Conservation (phyloP, 2,113 vertebrate species). For the Boleophthalmus pectinirostris region DNA sequence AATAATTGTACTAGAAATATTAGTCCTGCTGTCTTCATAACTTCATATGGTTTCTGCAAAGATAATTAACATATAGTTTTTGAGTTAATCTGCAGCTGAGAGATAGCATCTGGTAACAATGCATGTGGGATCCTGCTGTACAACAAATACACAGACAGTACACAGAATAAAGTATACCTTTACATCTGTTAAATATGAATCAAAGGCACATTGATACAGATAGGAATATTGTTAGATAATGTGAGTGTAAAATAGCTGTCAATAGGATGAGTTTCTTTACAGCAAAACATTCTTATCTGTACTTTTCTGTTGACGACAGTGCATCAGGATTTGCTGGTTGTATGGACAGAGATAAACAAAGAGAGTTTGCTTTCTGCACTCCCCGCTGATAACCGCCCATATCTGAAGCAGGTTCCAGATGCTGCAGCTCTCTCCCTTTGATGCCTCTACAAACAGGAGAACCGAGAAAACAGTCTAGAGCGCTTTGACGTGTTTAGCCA, state of each 20-base stretch:
- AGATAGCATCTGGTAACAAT: too few species aligned
- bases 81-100: too few species aligned
- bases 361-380: conserved; percentile 36
- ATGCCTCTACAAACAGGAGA: conserved; percentile 63
- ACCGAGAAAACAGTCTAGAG: conserved; percentile 57
- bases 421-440: conserved; percentile 53
- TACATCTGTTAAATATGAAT: too few species aligned
- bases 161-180: too few species aligned
- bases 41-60: too few species aligned
- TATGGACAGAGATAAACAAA: conserved; percentile 39
- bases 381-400: conserved; percentile 49
- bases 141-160: too few species aligned
- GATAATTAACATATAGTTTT: too few species aligned
- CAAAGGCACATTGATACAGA: not conserved
- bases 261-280: not conserved
- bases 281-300: conserved; percentile 5
- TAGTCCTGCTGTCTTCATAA: too few species aligned
- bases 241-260: not conserved
- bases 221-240: not conserved
- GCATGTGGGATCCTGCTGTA: too few species aligned
- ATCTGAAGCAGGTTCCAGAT: conserved; percentile 56
- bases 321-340: conserved; percentile 44
- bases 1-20: too few species aligned
- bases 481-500: conserved; percentile 75
- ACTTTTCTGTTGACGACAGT: conserved; percentile 14